Percentiles rank a stretch among this genome's conserved stretches.
These are phyloP conservation scores for Philaethria dido DNA, from an alignment of 2,888 invertebrate genomes.

Conservation along the genomic window DNA sequence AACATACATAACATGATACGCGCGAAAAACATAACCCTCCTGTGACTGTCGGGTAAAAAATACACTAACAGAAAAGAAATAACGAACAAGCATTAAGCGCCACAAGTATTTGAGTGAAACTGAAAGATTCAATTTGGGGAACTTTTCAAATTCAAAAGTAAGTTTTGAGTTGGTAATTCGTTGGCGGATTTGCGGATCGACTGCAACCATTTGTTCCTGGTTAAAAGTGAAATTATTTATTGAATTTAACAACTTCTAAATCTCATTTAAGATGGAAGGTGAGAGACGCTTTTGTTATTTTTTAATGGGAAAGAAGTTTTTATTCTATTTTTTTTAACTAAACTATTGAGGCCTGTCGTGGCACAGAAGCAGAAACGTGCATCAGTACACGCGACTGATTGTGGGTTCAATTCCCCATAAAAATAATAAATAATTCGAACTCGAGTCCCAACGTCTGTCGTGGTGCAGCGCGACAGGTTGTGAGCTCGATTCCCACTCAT, in stretches of 20 bases:
- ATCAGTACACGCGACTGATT: no score
- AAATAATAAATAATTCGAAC: no score
- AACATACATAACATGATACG: no score
- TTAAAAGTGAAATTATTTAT: constrained; percentile 44
- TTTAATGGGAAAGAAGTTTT: not conserved
- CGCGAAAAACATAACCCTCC: no score
- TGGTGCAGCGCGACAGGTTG: no score
- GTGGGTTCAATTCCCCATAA: no score
- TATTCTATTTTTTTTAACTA: not conserved
- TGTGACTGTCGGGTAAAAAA: not conserved
- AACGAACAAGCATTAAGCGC: constrained; percentile 10
- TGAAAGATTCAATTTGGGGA: constrained; percentile 51
- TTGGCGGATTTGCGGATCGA: constrained; percentile 49
- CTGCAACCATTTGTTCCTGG: constrained; percentile 43
- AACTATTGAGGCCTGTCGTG: no score
- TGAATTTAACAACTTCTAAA: constrained; percentile 32
- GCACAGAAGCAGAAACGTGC: no score
- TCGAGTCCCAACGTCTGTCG: no score
- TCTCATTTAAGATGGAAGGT: not conserved
- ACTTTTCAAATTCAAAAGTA: constrained; percentile 49
- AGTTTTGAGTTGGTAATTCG: constrained; percentile 50
- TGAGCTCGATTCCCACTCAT: no score
- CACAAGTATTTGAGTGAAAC: constrained; percentile 35
- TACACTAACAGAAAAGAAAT: not conserved
- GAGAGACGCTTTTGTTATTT: not conserved